Evolutionary conservation across 1,140 invertebrate species (phyloP).

Genomic region (Mizuhopecten yessoensis): DNA sequence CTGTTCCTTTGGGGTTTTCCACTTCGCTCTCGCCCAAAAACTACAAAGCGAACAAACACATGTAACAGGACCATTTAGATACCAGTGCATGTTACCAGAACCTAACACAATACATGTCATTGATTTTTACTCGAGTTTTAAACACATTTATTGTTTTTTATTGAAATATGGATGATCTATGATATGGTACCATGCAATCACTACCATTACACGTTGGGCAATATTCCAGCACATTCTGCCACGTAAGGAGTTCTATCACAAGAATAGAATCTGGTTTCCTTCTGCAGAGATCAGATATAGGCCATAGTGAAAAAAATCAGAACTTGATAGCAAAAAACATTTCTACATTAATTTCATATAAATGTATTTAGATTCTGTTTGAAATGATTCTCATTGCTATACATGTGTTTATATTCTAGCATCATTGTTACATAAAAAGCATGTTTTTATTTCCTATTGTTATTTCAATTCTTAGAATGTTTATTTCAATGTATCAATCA

Average conservation of each 20-base stretch:
- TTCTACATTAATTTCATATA: too few relatives aligned
- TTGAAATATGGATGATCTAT: too few relatives aligned
- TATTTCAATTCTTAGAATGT: too few relatives aligned
- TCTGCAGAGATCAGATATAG: background rate
- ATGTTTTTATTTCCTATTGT: too few relatives aligned
- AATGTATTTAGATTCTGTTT: too few relatives aligned
- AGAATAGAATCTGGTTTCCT: background rate
- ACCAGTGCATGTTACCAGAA: too few relatives aligned
- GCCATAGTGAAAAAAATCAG: background rate
- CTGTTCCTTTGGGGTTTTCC: conserved; percentile 97
- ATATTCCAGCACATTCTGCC: background rate
- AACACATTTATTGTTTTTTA: background rate
- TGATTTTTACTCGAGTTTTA: background rate
- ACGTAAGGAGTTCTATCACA: background rate
- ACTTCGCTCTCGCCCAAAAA: conserved; percentile 97
- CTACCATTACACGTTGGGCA: too few relatives aligned
- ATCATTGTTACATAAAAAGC: too few relatives aligned
- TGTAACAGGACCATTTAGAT: background rate
- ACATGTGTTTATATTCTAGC: too few relatives aligned
- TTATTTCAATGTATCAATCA: background rate
- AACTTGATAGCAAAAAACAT: background rate
- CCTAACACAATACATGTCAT: background rate
- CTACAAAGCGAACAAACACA: conserved; percentile 85
- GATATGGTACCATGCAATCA: too few relatives aligned
- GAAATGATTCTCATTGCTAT: too few relatives aligned